Percentiles rank a stretch among this genome's conserved stretches.
Conservation (phyloP, 2,888 invertebrate species). For the Adineta ricciae region DNA sequence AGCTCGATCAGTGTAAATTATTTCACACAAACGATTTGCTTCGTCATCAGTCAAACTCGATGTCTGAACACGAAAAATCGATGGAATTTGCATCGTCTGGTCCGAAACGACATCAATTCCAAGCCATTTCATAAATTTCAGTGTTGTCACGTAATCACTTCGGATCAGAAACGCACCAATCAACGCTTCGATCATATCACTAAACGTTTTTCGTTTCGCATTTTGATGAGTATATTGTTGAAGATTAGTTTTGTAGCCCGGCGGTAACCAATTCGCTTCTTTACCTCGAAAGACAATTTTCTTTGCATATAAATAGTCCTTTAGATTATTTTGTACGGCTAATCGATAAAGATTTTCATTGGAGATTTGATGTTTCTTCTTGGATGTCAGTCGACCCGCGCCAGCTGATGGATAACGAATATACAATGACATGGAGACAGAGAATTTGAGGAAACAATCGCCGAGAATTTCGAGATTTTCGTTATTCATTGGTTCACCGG, state of each 20-base stretch:
- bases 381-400: slow-evolving; percentile 16
- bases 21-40: background rate
- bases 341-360: slow-evolving; percentile 26
- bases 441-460: slow-evolving; percentile 31
- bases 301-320: background rate
- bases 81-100: background rate
- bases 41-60: background rate
- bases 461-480: slow-evolving; percentile 32
- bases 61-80: background rate
- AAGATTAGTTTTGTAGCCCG: background rate
- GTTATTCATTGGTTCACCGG: slow-evolving; percentile 23
- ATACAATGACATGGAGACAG: slow-evolving; percentile 23
- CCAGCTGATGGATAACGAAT: background rate
- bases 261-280: slow-evolving; percentile 22
- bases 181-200: slow-evolving; percentile 93
- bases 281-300: background rate
- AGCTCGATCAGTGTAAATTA: background rate
- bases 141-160: slow-evolving; percentile 81
- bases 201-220: slow-evolving; percentile 88
- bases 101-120: slow-evolving; percentile 58
- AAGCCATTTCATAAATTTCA: slow-evolving; percentile 93
- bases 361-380: slow-evolving; percentile 17
- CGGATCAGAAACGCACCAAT: slow-evolving; percentile 76
- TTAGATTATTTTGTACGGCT: slow-evolving; percentile 21
- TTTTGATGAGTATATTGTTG: background rate